These are phyloP conservation scores for Cantharis rufa DNA, from an alignment of 2,888 invertebrate species.

Conservation along the genomic window DNA sequence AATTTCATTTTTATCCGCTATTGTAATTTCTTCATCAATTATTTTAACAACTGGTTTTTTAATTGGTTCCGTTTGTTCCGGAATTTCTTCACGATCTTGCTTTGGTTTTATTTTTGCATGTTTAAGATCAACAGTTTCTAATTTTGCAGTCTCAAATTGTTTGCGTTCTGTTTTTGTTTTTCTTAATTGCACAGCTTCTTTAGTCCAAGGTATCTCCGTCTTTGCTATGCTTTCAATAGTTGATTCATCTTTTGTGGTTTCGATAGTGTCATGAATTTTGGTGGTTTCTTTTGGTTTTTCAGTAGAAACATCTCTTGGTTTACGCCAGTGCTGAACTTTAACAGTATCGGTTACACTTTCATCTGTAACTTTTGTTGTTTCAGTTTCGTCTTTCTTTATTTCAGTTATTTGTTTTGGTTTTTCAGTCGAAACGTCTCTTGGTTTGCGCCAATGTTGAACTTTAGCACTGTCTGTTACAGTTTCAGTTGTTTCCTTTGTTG, in stretches of 20 bases:
- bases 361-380: background rate
- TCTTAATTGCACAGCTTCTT: conserved; percentile 62
- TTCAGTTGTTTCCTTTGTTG: background rate
- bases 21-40: background rate
- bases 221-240: conserved; percentile 48
- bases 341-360: background rate
- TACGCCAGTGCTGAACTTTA: conserved; percentile 50
- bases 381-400: background rate
- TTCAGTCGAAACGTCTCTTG: background rate
- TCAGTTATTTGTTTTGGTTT: conserved; percentile 30
- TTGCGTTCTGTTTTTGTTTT: conserved; percentile 51
- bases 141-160: conserved; percentile 59
- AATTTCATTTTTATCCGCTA: conserved; percentile 35
- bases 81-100: conserved; percentile 29
- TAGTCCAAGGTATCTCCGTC: conserved; percentile 59
- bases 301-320: conserved; percentile 9
- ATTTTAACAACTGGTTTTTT: background rate
- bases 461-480: background rate
- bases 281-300: conserved; percentile 35
- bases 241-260: conserved; percentile 40
- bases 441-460: conserved; percentile 19
- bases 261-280: conserved; percentile 18
- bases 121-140: conserved; percentile 57
- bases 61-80: conserved; percentile 37
- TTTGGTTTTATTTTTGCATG: conserved; percentile 53